These are phyloP conservation scores for Nipponia nippon DNA, from an alignment of 2,113 vertebrate species.

Conservation along the genomic window DNA sequence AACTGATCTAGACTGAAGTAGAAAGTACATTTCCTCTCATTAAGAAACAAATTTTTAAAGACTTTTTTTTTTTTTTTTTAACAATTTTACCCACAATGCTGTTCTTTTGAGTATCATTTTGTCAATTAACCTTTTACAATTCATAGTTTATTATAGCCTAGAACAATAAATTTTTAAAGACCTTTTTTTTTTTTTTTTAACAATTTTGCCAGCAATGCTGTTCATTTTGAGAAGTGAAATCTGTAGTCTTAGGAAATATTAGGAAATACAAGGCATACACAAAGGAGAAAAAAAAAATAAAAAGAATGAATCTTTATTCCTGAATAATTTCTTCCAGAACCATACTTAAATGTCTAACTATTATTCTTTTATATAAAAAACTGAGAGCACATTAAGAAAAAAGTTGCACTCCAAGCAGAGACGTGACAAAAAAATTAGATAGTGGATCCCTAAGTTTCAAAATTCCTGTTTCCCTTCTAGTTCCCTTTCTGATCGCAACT, in stretches of 20 bases:
- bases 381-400: neutral
- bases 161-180: conserved; percentile 63
- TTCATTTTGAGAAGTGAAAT: neutral
- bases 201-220: neutral
- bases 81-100: too few relatives aligned
- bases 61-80: neutral
- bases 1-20: neutral
- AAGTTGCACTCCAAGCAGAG: neutral
- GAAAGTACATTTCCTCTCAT: neutral
- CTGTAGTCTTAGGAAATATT: neutral
- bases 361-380: neutral
- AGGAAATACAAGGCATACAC: neutral
- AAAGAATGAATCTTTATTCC: neutral
- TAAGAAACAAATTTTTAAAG: neutral
- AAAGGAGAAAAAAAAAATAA: neutral
- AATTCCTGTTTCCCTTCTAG: neutral
- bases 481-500: neutral
- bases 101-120: conserved; percentile 71
- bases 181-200: neutral
- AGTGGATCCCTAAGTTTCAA: neutral
- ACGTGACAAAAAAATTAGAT: neutral
- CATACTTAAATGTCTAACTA: neutral
- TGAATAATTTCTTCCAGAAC: neutral
- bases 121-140: conserved; percentile 76
- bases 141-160: conserved; percentile 64